Percentiles rank a stretch among this genome's conserved stretches.
Evolutionary conservation across 2,888 invertebrate genomes (phyloP).

Genomic region (Adela reaumurella): DNA sequence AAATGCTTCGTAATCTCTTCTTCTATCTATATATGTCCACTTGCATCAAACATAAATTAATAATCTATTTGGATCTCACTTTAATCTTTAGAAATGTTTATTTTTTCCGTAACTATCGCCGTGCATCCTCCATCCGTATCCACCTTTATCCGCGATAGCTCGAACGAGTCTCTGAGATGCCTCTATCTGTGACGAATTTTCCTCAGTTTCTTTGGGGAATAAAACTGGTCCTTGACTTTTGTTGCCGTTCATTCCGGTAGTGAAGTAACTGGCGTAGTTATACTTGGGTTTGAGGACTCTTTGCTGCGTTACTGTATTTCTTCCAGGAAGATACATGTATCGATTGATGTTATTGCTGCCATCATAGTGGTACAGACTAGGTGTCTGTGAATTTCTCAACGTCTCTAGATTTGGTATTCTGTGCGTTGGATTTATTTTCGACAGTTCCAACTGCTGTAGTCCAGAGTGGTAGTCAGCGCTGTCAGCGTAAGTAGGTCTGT

Average conservation of each 20-base stretch:
- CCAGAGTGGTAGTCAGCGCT: too few species aligned
- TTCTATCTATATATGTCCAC: too few species aligned
- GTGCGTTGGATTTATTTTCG: constrained; percentile 7
- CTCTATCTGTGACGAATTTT: constrained; percentile 8
- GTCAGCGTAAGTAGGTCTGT: constrained; percentile 6
- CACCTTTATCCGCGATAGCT: constrained; percentile 11
- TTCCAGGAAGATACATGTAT: background rate
- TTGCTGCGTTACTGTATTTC: background rate
- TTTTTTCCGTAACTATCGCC: constrained; percentile 18
- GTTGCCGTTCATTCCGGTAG: background rate
- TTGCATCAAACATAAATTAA: too few species aligned
- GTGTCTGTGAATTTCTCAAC: constrained; percentile 26
- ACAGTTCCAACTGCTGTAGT: constrained; percentile 14
- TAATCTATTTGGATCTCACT: too few species aligned
- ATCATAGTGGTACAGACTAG: constrained; percentile 43
- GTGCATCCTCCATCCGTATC: constrained; percentile 8
- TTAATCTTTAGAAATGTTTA: background rate
- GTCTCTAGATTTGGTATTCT: constrained; percentile 6
- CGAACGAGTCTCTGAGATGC: constrained; percentile 12
- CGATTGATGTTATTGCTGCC: constrained; percentile 9
- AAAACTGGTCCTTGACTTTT: constrained; percentile 7
- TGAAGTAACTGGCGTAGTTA: background rate
- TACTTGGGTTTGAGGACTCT: constrained; percentile 5
- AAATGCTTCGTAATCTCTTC: too few species aligned
- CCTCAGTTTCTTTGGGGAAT: constrained; percentile 8